A percentile compares a stretch with the other conserved stretches of the same genome.
Conservation (phyloP, 2,113 vertebrate species). For the Psettodes erumei region DNA sequence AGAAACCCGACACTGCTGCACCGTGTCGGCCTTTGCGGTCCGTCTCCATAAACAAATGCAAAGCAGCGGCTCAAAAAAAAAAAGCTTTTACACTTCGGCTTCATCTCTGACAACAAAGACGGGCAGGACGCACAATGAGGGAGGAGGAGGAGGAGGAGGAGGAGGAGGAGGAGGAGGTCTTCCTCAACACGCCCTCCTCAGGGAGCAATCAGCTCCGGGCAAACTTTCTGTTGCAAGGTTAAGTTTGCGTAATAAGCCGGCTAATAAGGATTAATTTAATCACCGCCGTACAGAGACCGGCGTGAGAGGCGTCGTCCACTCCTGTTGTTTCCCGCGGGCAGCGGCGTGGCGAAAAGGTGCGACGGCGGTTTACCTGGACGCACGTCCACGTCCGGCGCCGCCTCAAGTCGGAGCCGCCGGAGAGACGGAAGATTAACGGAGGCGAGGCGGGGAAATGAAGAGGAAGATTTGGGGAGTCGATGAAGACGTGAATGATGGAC, state of each 20-base stretch:
- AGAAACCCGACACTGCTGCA: no score
- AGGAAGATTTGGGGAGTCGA: slow-evolving; percentile 31
- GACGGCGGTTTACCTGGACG: no score
- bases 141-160: neutral
- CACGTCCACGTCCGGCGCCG: no score
- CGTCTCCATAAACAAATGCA: slow-evolving; percentile 30
- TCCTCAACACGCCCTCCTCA: neutral
- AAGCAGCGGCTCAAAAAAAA: slow-evolving; percentile 14
- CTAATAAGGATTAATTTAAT: slow-evolving; percentile 6
- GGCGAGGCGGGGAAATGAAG: slow-evolving; percentile 3
- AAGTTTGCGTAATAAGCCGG: neutral
- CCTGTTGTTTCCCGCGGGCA: no score
- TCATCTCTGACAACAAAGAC: neutral
- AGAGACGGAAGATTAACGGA: slow-evolving; percentile 35
- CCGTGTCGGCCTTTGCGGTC: slow-evolving; percentile 13
- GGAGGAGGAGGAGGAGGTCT: neutral
- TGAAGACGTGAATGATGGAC: slow-evolving; percentile 36
- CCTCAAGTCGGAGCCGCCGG: no score
- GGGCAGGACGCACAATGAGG: slow-evolving; percentile 2
- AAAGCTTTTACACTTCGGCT: slow-evolving; percentile 31
- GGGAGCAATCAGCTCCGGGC: slow-evolving; percentile 5
- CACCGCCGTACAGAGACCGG: no score
- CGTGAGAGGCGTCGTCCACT: no score
- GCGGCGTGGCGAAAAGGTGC: no score
- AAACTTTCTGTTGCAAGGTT: neutral